A percentile compares a stretch with the other conserved stretches of the same genome.
Evolutionary conservation across 2,888 invertebrate species (phyloP).

Genomic region (Chrysodeixis includens): DNA sequence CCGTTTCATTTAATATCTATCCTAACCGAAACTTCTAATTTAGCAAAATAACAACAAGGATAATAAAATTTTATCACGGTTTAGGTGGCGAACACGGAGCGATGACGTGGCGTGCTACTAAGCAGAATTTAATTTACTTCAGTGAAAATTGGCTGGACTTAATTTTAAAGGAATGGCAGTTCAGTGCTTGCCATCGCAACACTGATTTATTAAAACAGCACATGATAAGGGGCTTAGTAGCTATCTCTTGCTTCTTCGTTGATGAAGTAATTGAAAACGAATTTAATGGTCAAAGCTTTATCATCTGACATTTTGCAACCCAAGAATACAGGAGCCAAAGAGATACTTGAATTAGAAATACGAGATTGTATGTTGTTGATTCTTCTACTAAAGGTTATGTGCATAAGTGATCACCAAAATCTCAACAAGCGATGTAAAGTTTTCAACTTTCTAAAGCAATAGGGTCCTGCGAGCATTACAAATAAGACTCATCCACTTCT

Average conservation of each 20-base stretch:
- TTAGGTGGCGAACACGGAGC: slow-evolving; percentile 52
- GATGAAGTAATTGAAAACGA: neutral
- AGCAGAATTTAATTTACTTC: slow-evolving; percentile 61
- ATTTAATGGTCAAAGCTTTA: neutral
- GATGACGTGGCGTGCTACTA: slow-evolving; percentile 57
- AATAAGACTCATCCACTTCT: slow-evolving; percentile 62
- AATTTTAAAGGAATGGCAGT: slow-evolving; percentile 46
- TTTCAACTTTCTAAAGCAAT: slow-evolving; percentile 38
- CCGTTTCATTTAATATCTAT: slow-evolving; percentile 35
- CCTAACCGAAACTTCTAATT: slow-evolving; percentile 45
- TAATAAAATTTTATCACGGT: slow-evolving; percentile 57
- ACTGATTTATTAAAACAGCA: slow-evolving; percentile 46
- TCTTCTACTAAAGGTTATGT: neutral
- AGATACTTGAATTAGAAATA: too few species aligned
- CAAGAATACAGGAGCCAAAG: too few species aligned
- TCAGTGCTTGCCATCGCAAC: slow-evolving; percentile 41
- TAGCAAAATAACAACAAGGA: slow-evolving; percentile 51
- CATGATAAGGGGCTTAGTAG: slow-evolving; percentile 5
- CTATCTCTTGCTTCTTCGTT: neutral
- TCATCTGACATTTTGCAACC: too few species aligned
- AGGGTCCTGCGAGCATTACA: slow-evolving; percentile 45
- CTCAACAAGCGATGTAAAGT: slow-evolving; percentile 25
- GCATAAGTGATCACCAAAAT: slow-evolving; percentile 36
- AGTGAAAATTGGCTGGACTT: slow-evolving; percentile 54
- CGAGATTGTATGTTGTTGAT: too few species aligned